Evolutionary conservation across 2,888 invertebrate genomes (phyloP).

Genomic region (Zeuzera pyrina): DNA sequence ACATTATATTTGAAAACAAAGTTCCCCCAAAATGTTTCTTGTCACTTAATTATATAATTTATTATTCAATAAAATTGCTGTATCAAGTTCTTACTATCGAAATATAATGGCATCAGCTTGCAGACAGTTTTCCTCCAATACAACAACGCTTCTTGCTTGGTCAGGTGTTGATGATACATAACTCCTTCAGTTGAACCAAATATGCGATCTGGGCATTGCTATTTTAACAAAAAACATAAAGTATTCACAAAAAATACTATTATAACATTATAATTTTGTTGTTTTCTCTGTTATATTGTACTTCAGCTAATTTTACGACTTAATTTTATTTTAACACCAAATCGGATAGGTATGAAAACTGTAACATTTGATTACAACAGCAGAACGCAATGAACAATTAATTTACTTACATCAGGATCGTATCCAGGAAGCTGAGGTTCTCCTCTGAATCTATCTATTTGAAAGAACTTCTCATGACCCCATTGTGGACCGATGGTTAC

Average conservation of each 20-base stretch:
- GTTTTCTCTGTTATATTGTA: too few relatives aligned
- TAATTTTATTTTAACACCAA: too few relatives aligned
- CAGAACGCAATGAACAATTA: too few relatives aligned
- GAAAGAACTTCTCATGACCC: constrained; percentile 74
- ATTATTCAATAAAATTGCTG: too few relatives aligned
- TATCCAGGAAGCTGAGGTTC: constrained; percentile 70
- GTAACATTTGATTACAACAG: too few relatives aligned
- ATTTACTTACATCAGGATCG: constrained; percentile 45
- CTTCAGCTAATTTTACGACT: too few relatives aligned
- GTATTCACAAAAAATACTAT: not conserved
- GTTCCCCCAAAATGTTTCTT: too few relatives aligned
- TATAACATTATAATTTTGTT: too few relatives aligned
- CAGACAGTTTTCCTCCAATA: constrained; percentile 82
- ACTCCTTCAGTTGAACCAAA: constrained; percentile 79
- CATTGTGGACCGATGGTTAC: constrained; percentile 74
- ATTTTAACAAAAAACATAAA: constrained; percentile 12
- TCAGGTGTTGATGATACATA: constrained; percentile 72
- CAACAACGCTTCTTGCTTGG: constrained; percentile 67
- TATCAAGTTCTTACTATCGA: constrained; percentile 55
- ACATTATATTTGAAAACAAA: too few relatives aligned
- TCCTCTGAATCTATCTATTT: constrained; percentile 74
- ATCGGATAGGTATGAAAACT: too few relatives aligned
- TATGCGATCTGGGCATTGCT: constrained; percentile 72
- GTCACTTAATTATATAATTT: too few relatives aligned
- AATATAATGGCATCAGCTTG: constrained; percentile 72